Evolutionary conservation across 1,140 invertebrate species (phyloP).

Genomic region (Contarinia nasturtii): DNA sequence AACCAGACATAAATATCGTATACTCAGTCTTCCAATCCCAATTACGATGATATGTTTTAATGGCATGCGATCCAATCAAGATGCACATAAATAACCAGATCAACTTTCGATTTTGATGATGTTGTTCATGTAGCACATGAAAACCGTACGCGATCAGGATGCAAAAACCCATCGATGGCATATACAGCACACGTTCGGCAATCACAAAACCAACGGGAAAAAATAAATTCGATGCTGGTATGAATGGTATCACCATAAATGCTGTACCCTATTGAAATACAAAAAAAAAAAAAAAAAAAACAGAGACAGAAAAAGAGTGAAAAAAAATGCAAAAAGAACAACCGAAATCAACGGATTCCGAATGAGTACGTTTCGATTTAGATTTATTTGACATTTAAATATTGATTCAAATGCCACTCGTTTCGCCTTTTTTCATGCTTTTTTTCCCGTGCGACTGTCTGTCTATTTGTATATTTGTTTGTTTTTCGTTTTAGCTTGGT

Average conservation of each 20-base stretch:
- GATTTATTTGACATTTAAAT: too few species aligned
- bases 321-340: background rate
- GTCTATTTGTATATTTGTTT: too few species aligned
- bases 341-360: background rate
- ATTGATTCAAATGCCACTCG: too few species aligned
- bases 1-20: slow-evolving; percentile 76
- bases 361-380: too few species aligned
- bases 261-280: slow-evolving; percentile 49
- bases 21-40: slow-evolving; percentile 88
- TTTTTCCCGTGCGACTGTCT: too few species aligned
- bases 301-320: background rate
- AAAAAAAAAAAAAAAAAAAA: background rate
- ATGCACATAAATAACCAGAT: slow-evolving; percentile 37
- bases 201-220: slow-evolving; percentile 96
- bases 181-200: slow-evolving; percentile 87
- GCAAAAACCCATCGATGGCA: slow-evolving; percentile 95
- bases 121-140: slow-evolving; percentile 19
- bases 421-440: too few species aligned
- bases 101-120: slow-evolving; percentile 29
- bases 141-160: slow-evolving; percentile 73
- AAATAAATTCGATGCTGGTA: slow-evolving; percentile 92
- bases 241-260: slow-evolving; percentile 74
- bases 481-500: too few species aligned
- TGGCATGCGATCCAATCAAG: slow-evolving; percentile 51
- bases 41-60: slow-evolving; percentile 72